Conservation (phyloP, 2,888 invertebrate species). For the Papilio demoleus region DNA sequence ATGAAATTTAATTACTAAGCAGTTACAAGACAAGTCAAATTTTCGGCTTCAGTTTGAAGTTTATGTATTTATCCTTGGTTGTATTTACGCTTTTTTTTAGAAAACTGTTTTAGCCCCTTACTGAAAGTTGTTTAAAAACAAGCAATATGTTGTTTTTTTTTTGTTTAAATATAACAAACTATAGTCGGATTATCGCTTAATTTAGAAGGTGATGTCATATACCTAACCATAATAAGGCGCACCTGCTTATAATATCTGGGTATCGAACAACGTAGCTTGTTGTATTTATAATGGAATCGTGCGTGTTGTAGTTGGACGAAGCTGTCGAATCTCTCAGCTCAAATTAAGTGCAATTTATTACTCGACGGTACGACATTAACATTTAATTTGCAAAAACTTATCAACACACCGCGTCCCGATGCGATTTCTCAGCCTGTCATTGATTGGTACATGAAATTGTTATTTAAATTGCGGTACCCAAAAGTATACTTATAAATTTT, state of each 20-base stretch:
- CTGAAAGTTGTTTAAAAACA: too few relatives aligned
- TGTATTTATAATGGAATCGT: conserved; percentile 62
- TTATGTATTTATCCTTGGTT: too few relatives aligned
- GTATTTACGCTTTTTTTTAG: too few relatives aligned
- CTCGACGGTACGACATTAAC: conserved; percentile 68
- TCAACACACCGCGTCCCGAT: conserved; percentile 60
- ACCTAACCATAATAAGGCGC: conserved; percentile 61
- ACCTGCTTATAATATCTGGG: conserved; percentile 51
- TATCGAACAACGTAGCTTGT: conserved; percentile 49
- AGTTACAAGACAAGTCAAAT: too few relatives aligned
- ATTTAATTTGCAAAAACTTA: conserved; percentile 72
- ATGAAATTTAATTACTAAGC: too few relatives aligned
- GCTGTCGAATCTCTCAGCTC: conserved; percentile 55
- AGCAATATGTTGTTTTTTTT: not conserved
- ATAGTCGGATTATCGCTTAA: conserved; percentile 54
- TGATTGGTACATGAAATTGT: conserved; percentile 17
- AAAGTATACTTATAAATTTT: conserved; percentile 8
- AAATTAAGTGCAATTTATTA: conserved; percentile 75
- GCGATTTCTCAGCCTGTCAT: conserved; percentile 28
- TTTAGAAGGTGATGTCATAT: conserved; percentile 46
- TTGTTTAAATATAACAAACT: conserved; percentile 48
- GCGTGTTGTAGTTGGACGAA: conserved; percentile 46
- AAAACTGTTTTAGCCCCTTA: too few relatives aligned
- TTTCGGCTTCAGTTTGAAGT: too few relatives aligned
- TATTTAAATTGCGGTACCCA: conserved; percentile 9